Conservation (phyloP, 2,797 vertebrate species). For the Acomys russatus region DNA sequence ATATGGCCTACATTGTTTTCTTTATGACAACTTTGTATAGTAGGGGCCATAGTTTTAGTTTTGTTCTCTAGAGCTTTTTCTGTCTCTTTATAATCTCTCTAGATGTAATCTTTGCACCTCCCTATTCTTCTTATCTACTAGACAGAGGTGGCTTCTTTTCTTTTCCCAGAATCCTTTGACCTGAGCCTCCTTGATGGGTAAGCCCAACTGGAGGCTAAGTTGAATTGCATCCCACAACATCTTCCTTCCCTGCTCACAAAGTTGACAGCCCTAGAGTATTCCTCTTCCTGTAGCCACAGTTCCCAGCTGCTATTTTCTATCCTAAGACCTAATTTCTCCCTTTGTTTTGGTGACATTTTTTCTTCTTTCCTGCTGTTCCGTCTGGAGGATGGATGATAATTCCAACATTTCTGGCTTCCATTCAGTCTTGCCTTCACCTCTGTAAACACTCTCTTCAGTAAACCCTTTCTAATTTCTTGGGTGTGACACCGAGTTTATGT, state of each 20-base stretch:
- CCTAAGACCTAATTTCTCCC: not conserved
- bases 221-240: not conserved
- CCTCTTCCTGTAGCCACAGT: not conserved
- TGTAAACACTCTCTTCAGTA: not conserved
- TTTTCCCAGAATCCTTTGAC: not conserved
- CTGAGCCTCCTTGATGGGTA: not conserved
- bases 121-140: accelerated
- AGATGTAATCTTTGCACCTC: not conserved
- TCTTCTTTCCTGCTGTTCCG: not conserved
- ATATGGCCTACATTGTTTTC: not conserved
- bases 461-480: not conserved
- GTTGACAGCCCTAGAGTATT: not conserved
- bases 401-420: not conserved
- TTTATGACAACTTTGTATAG: not conserved
- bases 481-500: not conserved
- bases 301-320: not conserved
- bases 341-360: not conserved
- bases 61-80: not conserved
- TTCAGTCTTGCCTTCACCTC: not conserved
- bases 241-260: not conserved
- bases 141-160: not conserved
- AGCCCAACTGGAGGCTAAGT: not conserved
- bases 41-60: not conserved
- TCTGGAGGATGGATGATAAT: not conserved
- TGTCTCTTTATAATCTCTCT: not conserved